Percentiles rank a stretch among this genome's conserved stretches.
These are phyloP conservation scores for Caenorhabditis angaria DNA, from an alignment of 2,888 invertebrate genomes.

Conservation along the genomic window DNA sequence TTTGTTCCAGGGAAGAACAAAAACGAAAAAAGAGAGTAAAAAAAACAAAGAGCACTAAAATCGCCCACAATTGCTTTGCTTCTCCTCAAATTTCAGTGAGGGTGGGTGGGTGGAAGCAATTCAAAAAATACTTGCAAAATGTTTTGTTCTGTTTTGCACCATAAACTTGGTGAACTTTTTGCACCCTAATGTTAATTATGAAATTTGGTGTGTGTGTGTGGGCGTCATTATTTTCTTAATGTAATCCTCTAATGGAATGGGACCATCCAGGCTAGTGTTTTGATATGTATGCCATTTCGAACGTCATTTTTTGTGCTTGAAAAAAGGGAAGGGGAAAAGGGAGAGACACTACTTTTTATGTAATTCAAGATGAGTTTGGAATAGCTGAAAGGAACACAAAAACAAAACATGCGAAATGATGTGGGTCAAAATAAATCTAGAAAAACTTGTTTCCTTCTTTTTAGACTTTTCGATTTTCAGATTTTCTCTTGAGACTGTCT, in stretches of 20 bases:
- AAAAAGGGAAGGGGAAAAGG: too few relatives aligned
- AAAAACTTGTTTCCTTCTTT: too few relatives aligned
- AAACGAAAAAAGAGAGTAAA: slow-evolving; percentile 10
- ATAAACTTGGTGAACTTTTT: background rate
- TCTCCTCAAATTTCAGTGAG: slow-evolving; percentile 5
- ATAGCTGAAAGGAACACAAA: background rate
- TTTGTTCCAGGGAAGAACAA: too few relatives aligned
- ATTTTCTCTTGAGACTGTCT: too few relatives aligned
- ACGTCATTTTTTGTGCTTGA: background rate
- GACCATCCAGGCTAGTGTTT: background rate
- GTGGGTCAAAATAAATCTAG: background rate
- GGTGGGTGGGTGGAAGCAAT: background rate
- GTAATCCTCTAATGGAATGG: slow-evolving; percentile 2
- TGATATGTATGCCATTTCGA: background rate
- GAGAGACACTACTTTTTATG: background rate
- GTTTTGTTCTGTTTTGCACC: background rate
- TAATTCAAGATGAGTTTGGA: slow-evolving; percentile 1
- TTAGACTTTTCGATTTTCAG: too few relatives aligned
- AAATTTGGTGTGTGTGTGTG: background rate
- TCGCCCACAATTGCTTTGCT: slow-evolving; percentile 5
- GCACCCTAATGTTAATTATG: too few relatives aligned
- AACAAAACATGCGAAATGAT: slow-evolving; percentile 2
- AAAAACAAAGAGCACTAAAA: slow-evolving; percentile 11
- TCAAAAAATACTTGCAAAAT: background rate
- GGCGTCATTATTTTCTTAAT: background rate